Percentiles rank a stretch among this genome's conserved stretches.
phyloP scores from a whole-genome alignment of 2,888 invertebrate genomes.

The Scotopteryx bipunctaria region DNA sequence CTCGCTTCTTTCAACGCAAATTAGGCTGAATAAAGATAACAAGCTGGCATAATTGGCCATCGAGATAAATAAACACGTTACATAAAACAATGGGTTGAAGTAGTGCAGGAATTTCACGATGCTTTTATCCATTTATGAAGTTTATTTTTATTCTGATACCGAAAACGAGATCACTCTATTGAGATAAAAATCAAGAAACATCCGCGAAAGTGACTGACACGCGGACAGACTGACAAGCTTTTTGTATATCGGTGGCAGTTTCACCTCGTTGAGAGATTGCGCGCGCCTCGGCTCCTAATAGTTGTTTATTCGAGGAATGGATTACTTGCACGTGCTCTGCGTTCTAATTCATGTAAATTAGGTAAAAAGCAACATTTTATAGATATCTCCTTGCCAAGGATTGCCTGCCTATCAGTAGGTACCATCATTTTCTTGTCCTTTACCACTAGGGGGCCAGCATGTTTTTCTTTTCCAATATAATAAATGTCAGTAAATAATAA shows the following conservation, averaged over 20 bases:
- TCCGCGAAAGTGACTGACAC: conserved; percentile 18
- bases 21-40: not conserved
- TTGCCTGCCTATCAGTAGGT: not conserved
- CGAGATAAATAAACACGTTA: not conserved
- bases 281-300: conserved; percentile 28
- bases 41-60: not conserved
- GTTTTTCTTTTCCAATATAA: too few species aligned
- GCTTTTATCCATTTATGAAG: too few species aligned
- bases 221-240: conserved; percentile 18
- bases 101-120: too few species aligned
- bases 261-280: conserved; percentile 18
- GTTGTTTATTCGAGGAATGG: conserved; percentile 18
- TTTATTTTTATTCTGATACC: too few species aligned
- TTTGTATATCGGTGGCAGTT: conserved; percentile 21
- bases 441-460: too few species aligned
- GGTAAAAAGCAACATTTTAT: too few species aligned
- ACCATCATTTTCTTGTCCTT: too few species aligned
- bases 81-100: too few species aligned
- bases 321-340: conserved; percentile 11
- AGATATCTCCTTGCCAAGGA: not conserved
- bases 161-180: too few species aligned
- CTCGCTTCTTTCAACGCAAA: not conserved
- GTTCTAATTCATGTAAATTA: not conserved
- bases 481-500: too few species aligned
- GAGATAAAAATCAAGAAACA: conserved; percentile 19